Evolutionary conservation across 2,113 vertebrate species (phyloP), one percentile per base, ranked within the genome.

Genomic region (Notothenia coriiceps): DNA sequence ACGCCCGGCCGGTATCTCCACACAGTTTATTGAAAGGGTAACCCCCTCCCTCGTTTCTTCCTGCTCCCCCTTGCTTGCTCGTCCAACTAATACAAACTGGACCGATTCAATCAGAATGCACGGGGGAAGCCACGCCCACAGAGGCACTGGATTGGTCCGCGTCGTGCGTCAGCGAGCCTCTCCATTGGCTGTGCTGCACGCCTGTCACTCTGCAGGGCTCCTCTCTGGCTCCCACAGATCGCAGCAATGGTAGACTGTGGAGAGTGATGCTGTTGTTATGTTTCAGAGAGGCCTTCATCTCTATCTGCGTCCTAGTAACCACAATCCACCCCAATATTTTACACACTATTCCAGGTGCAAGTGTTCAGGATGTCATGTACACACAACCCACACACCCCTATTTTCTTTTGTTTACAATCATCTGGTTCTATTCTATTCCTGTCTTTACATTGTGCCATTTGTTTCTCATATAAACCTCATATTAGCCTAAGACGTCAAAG

Each of bases 41-140:
- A 46, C 4, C 14, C 8, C 29, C 57, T 2, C 22, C 59, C 14
- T 6, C 20, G 5, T 47, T 40, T 72, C 71, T 71, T 78, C 49
- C 85, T 60, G 76, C 73, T 72, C 60, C 57, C 35, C 51, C 46
- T 43, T 20, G 18, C 22, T 43, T 20, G 74, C 76, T 79, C 79
- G 67, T 86, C 73, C 70, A 88, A 93, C 86, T 92, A 86, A 90
- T 76, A 88, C 79, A 87, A 83, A 88, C 90, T 54, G 82, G 77
- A 83, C 77, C 22, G 87, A 85, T 85, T 91, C 80, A 93, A 90
- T 90, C 87, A 77, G 80, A 88, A 68, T 64, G 68, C 60, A 71
- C 10, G 65, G 8, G 20, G 8, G 17, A 54, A 68, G 75, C 1
- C 75, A 89, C 91, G 73, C 95, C 94, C 49, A 9, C 68, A 0